These are phyloP conservation scores for Anthopleura xanthogrammica DNA, from an alignment of 92 coral and sea anemone genomes.

Conservation along the genomic window DNA sequence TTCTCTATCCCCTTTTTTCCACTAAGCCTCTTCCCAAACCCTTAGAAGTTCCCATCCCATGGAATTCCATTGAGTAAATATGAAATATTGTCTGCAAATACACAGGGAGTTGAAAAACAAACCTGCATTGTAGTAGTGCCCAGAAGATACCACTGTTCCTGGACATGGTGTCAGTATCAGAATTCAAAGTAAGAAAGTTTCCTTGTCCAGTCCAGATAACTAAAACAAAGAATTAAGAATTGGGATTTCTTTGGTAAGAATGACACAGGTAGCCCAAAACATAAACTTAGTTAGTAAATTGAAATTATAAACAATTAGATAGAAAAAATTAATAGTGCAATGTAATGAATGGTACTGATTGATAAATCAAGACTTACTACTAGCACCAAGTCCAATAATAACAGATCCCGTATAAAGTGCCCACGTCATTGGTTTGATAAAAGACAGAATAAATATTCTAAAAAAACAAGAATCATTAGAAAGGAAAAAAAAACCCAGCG, in stretches of 20 bases:
- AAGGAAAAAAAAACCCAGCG: background rate
- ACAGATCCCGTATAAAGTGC: constrained; percentile 79
- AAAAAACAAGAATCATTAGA: background rate
- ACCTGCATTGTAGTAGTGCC: constrained; percentile 98
- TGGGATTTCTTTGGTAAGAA: background rate
- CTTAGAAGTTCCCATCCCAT: background rate
- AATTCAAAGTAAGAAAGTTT: constrained; percentile 87
- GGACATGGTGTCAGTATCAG: constrained; percentile 85
- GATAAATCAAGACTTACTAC: constrained; percentile 52
- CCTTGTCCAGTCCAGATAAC: constrained; percentile 99
- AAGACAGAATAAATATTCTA: constrained; percentile 77
- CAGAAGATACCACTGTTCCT: constrained; percentile 99
- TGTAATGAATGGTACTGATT: background rate
- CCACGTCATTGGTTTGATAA: constrained; percentile 72
- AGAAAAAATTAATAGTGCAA: background rate
- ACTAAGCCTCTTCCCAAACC: background rate
- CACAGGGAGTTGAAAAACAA: background rate
- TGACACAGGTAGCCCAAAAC: background rate
- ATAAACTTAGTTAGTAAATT: background rate
- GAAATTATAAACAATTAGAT: background rate
- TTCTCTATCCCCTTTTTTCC: background rate
- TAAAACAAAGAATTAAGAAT: constrained; percentile 16
- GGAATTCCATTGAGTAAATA: background rate
- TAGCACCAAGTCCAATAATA: constrained; percentile 94
- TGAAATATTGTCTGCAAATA: too few relatives aligned